These are phyloP conservation scores for Musca vetustissima DNA, from an alignment of 1,140 invertebrate genomes.

Conservation along the genomic window DNA sequence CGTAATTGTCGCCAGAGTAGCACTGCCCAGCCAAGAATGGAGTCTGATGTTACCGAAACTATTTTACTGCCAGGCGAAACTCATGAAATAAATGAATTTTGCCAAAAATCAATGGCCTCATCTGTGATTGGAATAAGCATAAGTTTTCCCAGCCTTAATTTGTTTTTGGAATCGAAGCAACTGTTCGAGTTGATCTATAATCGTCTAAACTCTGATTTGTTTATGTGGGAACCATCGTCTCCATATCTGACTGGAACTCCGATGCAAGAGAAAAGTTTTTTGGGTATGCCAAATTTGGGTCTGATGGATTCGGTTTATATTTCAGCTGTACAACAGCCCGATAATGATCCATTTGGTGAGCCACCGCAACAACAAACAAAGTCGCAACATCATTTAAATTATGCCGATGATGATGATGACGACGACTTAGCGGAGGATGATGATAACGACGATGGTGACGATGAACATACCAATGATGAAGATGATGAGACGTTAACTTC, in stretches of 20 bases:
- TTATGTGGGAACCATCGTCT: slow-evolving; percentile 78
- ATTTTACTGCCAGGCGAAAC: slow-evolving; percentile 82
- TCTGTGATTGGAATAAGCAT: slow-evolving; percentile 75
- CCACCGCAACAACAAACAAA: not conserved
- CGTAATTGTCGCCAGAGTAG: slow-evolving; percentile 77
- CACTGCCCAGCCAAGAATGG: slow-evolving; percentile 63
- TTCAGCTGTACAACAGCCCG: slow-evolving; percentile 62
- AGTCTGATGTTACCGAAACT: slow-evolving; percentile 66
- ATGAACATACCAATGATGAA: not conserved
- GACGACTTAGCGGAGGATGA: not conserved
- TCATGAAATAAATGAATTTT: slow-evolving; percentile 81
- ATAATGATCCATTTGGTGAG: slow-evolving; percentile 38
- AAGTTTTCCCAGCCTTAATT: slow-evolving; percentile 71
- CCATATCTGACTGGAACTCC: not conserved
- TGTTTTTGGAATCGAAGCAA: slow-evolving; percentile 70
- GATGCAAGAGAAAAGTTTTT: not conserved
- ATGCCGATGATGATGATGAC: slow-evolving; percentile 1
- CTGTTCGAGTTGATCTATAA: slow-evolving; percentile 92
- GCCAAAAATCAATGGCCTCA: slow-evolving; percentile 68
- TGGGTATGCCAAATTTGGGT: slow-evolving; percentile 26
- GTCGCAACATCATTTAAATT: not conserved
- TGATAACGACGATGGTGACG: not conserved
- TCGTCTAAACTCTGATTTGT: slow-evolving; percentile 82
- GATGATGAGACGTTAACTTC: not conserved
- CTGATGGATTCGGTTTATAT: slow-evolving; percentile 51